phyloP scores from a whole-genome alignment of 2,888 invertebrate species.

The Andrena bicolor region DNA sequence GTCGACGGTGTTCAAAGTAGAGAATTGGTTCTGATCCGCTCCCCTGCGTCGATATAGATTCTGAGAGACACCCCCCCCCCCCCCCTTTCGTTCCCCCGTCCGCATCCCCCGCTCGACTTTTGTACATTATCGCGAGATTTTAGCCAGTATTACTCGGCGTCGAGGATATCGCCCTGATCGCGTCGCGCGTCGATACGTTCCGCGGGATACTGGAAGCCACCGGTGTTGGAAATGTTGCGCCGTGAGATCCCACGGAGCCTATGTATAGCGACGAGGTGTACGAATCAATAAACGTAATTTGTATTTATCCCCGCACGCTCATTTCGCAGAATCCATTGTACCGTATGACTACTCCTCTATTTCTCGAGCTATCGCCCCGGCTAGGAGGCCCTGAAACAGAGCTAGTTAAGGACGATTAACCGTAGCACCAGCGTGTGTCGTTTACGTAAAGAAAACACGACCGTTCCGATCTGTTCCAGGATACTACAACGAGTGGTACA shows the following conservation, averaged over 20 bases:
- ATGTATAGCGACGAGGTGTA: not conserved
- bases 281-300: conserved; percentile 3
- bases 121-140: no score
- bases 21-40: conserved; percentile 18
- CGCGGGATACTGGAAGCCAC: no score
- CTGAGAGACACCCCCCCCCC: no score
- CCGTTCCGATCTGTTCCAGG: conserved; percentile 54
- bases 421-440: not conserved
- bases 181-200: no score
- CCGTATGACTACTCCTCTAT: not conserved
- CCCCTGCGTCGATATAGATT: not conserved
- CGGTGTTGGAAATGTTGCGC: no score
- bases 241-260: not conserved
- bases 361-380: not conserved
- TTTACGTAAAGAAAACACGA: conserved; percentile 33
- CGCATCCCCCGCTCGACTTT: no score
- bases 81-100: no score
- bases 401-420: conserved; percentile 15
- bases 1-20: not conserved
- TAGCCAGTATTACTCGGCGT: no score
- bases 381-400: no score
- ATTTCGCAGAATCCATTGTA: not conserved
- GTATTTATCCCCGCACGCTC: conserved; percentile 5
- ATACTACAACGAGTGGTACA: conserved; percentile 40
- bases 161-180: no score